These are phyloP conservation scores for Holocentrus rufus DNA, from an alignment of 2,797 vertebrate species.

Conservation along the genomic window DNA sequence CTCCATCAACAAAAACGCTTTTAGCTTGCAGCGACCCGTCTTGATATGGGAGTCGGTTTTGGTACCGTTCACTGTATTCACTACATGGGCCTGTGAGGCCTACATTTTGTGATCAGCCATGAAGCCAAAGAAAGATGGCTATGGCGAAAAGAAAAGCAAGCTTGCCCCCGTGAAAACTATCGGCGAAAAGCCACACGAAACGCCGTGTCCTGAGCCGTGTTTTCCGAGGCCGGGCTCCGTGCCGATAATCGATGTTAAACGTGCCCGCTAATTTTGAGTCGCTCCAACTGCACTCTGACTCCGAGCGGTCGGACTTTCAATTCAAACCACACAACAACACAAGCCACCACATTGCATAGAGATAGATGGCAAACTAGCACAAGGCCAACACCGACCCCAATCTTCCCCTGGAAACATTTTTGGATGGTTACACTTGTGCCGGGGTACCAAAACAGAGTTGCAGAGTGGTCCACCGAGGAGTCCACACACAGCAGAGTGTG, in stretches of 20 bases:
- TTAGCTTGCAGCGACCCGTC: constrained; percentile 40
- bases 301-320: constrained; percentile 74
- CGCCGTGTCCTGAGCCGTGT: constrained; percentile 80
- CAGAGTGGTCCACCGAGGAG: constrained; percentile 58
- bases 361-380: constrained; percentile 80
- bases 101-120: constrained; percentile 91
- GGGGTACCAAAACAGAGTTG: constrained; percentile 61
- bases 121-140: constrained; percentile 94
- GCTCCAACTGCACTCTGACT: constrained; percentile 90
- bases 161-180: constrained; percentile 83
- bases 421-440: constrained; percentile 57
- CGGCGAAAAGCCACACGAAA: constrained; percentile 74
- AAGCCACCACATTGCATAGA: constrained; percentile 80
- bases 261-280: constrained; percentile 98
- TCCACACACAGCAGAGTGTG: constrained; percentile 70
- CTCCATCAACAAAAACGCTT: constrained; percentile 11
- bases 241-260: constrained; percentile 93
- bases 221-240: constrained; percentile 83
- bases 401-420: constrained; percentile 37
- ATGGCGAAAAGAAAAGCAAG: constrained; percentile 80
- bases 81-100: constrained; percentile 93
- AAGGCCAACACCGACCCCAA: constrained; percentile 78
- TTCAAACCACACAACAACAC: constrained; percentile 81
- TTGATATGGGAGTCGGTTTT: constrained; percentile 43
- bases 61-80: constrained; percentile 64